Evolutionary conservation across 2,113 vertebrate species (phyloP), one percentile per base, ranked within the genome.

Genomic region (Progne subis): DNA sequence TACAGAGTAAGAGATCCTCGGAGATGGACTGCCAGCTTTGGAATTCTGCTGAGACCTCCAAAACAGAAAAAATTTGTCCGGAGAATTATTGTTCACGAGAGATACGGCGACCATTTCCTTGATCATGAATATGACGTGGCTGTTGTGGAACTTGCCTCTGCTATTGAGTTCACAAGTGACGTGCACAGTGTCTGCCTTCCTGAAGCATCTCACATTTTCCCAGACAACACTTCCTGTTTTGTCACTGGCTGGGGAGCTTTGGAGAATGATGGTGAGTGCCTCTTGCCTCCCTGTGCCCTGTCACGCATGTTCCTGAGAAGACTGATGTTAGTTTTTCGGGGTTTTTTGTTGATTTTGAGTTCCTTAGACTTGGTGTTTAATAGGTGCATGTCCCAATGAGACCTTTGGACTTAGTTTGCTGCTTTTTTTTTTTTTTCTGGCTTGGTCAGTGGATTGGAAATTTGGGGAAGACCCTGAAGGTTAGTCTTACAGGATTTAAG

Each of bases 181-280:
- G 83, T 98, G 31, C 98, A 97, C 60, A 96, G 94, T 34, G 86
- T 98, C 44, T 98, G 98, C 90, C 96, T 98, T 87, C 98, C 98
- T 25, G 97, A 97, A 67, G 93, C 95, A 28, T 96, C 97, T 65
- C 93, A 96, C 0, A 1, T 89, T n/a, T 98, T 98, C 78, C 92
- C 50, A 56, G 94, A 97, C 4, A 97, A 98, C 8, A 7, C 74
- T 20, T 95, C 97, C 15, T 98, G 97, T 49, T 98, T 96, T 63
- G 98, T 98, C 76, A 98, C 98, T 26, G 98, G 98, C 6, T 98
- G 98, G 96, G 98, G 98, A 83, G 98, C 97, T 59, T 86, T 98
- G 71, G 59, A 55, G 75, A 97, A 97, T 14, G 97, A 97, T 19
- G 98, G 98, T 98, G 70, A 72, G 97, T 95, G 55, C 75, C 68